Conservation (phyloP, 2,113 vertebrate species). For the Passer montanus region DNA sequence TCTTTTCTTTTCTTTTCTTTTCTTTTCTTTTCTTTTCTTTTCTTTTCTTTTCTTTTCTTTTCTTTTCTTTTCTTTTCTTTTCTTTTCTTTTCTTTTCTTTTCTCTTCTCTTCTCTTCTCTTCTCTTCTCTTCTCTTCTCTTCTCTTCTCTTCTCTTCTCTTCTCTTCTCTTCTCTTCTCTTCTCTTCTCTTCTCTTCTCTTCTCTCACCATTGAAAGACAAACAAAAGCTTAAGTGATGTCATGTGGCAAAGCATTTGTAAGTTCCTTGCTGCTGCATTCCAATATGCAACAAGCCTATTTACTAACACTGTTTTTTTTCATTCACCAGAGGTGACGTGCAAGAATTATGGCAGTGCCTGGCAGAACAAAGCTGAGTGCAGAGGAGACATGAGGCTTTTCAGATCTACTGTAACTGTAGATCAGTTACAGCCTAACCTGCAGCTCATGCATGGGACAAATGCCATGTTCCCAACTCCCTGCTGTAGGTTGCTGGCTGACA, state of each 20-base stretch:
- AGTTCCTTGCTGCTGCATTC: neutral
- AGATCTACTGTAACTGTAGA: neutral
- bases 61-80: neutral
- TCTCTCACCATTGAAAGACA: neutral
- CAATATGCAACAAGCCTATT: neutral
- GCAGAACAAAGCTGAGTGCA: neutral
- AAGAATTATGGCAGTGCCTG: neutral
- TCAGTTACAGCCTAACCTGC: neutral
- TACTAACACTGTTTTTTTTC: neutral
- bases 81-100: neutral
- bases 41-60: neutral
- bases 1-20: neutral
- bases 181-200: neutral
- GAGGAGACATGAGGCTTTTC: neutral
- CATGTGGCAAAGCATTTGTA: neutral
- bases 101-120: neutral
- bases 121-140: neutral
- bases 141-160: neutral
- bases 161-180: neutral
- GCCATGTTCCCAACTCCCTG: neutral
- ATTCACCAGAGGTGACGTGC: neutral
- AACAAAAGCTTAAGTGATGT: neutral
- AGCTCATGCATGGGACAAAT: neutral
- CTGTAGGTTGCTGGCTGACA: neutral
- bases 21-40: neutral